Evolutionary conservation across 1,140 invertebrate species (phyloP).

Genomic region (Eueides isabella): DNA sequence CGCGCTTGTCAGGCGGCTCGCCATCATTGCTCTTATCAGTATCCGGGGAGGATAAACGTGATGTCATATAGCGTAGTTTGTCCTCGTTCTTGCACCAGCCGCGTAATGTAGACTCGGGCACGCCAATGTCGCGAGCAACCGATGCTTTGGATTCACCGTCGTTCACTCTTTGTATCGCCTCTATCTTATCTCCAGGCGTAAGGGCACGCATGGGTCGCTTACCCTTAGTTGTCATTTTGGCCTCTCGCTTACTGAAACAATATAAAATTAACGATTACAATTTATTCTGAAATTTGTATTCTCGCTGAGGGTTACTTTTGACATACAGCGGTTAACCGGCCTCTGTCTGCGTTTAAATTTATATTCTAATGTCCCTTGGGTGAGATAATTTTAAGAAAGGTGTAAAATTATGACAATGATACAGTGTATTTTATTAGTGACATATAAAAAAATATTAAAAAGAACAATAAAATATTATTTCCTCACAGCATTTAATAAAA

Average conservation of each 20-base stretch:
- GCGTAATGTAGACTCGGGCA: slow-evolving; percentile 90
- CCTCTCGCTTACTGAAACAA: slow-evolving; percentile 69
- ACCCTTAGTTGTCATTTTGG: slow-evolving; percentile 81
- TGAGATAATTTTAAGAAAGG: slow-evolving; percentile 22
- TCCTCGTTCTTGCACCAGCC: slow-evolving; percentile 94
- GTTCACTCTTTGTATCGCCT: slow-evolving; percentile 90
- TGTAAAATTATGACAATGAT: slow-evolving; percentile 9
- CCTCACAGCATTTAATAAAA: background rate
- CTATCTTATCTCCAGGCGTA: slow-evolving; percentile 89
- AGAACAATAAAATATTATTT: background rate
- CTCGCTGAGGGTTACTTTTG: background rate
- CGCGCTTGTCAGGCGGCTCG: slow-evolving; percentile 81
- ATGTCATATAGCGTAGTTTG: slow-evolving; percentile 88
- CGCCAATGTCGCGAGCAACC: slow-evolving; percentile 90
- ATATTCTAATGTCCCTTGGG: slow-evolving; percentile 28
- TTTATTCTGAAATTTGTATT: slow-evolving; percentile 17
- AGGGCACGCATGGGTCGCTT: slow-evolving; percentile 88
- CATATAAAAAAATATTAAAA: background rate
- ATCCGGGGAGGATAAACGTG: slow-evolving; percentile 85
- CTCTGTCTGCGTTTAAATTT: slow-evolving; percentile 33
- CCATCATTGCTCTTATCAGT: slow-evolving; percentile 83
- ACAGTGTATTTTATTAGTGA: background rate
- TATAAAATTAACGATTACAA: slow-evolving; percentile 23
- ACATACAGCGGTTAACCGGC: slow-evolving; percentile 37
- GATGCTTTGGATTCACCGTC: slow-evolving; percentile 92